These are phyloP conservation scores for Myiozetetes cayanensis DNA, from an alignment of 2,113 vertebrate genomes.

Conservation along the genomic window DNA sequence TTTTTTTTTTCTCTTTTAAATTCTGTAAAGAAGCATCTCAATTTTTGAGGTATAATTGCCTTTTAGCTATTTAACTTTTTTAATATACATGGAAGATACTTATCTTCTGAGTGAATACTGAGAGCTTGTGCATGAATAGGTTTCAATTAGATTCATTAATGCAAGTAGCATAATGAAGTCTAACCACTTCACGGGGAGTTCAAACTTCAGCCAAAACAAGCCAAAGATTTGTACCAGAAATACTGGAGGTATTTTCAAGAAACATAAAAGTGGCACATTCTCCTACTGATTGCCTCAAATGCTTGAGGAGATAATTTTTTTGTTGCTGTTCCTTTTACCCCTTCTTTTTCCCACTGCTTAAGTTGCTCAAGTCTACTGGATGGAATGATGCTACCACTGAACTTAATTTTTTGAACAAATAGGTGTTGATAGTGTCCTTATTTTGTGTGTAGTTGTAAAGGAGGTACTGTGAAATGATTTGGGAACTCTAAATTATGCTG, in stretches of 20 bases:
- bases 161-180: not conserved
- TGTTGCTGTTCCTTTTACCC: not conserved
- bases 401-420: not conserved
- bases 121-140: slow-evolving; percentile 82
- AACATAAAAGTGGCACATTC: not conserved
- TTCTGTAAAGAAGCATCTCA: slow-evolving; percentile 34
- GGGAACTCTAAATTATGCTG: not conserved
- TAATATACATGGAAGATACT: not conserved
- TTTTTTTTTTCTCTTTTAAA: slow-evolving; percentile 30
- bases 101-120: slow-evolving; percentile 42
- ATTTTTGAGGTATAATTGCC: slow-evolving; percentile 17
- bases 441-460: not conserved
- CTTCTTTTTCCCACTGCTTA: not conserved
- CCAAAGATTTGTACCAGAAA: not conserved
- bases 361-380: not conserved
- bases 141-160: slow-evolving; percentile 24
- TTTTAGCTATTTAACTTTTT: slow-evolving; percentile 32
- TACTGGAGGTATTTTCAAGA: not conserved
- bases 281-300: not conserved
- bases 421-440: not conserved
- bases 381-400: not conserved
- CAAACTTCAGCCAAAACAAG: not conserved
- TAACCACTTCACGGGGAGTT: not conserved
- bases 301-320: not conserved
- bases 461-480: not conserved